These are phyloP conservation scores for Zaprionus gabonicus DNA, from an alignment of 1,140 invertebrate species.

Conservation along the genomic window DNA sequence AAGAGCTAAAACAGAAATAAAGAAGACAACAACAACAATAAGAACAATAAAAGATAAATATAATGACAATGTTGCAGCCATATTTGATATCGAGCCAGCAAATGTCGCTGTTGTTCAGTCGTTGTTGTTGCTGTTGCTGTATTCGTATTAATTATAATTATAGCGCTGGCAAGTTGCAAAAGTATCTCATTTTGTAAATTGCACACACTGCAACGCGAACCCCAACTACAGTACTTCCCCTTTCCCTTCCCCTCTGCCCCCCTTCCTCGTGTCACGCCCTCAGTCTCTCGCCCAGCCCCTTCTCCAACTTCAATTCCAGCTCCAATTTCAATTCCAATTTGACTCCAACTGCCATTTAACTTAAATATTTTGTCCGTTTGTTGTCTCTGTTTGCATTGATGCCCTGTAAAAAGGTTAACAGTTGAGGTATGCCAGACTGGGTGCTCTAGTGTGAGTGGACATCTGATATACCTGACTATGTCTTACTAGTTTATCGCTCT, in stretches of 20 bases:
- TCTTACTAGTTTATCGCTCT: background rate
- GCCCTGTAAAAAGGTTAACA: background rate
- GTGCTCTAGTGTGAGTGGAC: background rate
- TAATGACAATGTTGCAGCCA: constrained; percentile 77
- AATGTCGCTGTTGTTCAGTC: constrained; percentile 30
- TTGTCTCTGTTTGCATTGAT: constrained; percentile 16
- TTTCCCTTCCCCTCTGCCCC: constrained; percentile 21
- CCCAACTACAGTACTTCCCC: background rate
- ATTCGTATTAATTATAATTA: constrained; percentile 78
- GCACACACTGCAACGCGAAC: constrained; percentile 48
- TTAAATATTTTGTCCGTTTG: constrained; percentile 77
- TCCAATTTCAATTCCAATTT: constrained; percentile 65
- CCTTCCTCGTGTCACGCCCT: background rate
- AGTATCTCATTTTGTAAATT: constrained; percentile 80
- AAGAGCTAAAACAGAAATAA: constrained; percentile 53
- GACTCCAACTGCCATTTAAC: constrained; percentile 70
- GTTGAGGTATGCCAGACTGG: background rate
- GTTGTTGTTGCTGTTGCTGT: constrained; percentile 44
- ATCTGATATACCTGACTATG: too few species aligned
- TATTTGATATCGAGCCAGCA: constrained; percentile 72
- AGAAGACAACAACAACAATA: constrained; percentile 35
- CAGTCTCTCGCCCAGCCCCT: background rate
- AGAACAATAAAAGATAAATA: constrained; percentile 71
- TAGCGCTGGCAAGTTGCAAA: constrained; percentile 70
- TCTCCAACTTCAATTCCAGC: constrained; percentile 31